Evolutionary conservation across 2,797 vertebrate species (phyloP).

Genomic region (Enteromius trimaculatus): DNA sequence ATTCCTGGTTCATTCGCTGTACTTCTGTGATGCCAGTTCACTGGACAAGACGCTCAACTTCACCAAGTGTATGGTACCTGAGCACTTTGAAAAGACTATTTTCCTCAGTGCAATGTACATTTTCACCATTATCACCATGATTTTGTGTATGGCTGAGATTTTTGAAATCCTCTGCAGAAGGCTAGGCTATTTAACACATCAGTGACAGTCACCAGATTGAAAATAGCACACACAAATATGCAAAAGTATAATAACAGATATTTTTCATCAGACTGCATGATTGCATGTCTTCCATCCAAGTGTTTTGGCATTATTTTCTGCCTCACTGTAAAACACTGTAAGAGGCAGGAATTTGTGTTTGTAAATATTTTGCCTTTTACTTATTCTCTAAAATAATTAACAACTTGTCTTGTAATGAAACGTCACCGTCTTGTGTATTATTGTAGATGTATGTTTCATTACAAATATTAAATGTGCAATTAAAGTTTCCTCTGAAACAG

Average conservation of each 20-base stretch:
- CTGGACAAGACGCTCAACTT: constrained; percentile 72
- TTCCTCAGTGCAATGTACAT: constrained; percentile 82
- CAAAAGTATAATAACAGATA: neutral
- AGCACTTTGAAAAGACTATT: constrained; percentile 85
- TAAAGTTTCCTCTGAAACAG: neutral
- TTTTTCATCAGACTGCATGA: neutral
- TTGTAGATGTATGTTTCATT: constrained; percentile 22
- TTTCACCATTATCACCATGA: constrained; percentile 78
- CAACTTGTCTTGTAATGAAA: neutral
- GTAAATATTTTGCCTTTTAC: constrained; percentile 17
- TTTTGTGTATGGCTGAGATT: constrained; percentile 77
- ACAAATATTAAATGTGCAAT: neutral
- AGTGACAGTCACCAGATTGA: constrained; percentile 60
- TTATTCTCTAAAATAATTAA: neutral
- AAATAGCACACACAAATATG: constrained; percentile 13
- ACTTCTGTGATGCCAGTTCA: constrained; percentile 71
- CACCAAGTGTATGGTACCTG: constrained; percentile 77
- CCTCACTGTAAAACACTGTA: neutral
- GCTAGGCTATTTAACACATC: constrained; percentile 70
- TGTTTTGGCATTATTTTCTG: neutral
- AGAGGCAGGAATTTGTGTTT: neutral
- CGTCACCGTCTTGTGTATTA: neutral
- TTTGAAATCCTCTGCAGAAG: constrained; percentile 80
- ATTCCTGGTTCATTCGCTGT: constrained; percentile 77
- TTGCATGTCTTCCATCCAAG: constrained; percentile 15